Conservation (phyloP, 2,797 vertebrate species). For the Hoplostethus mediterraneus region DNA sequence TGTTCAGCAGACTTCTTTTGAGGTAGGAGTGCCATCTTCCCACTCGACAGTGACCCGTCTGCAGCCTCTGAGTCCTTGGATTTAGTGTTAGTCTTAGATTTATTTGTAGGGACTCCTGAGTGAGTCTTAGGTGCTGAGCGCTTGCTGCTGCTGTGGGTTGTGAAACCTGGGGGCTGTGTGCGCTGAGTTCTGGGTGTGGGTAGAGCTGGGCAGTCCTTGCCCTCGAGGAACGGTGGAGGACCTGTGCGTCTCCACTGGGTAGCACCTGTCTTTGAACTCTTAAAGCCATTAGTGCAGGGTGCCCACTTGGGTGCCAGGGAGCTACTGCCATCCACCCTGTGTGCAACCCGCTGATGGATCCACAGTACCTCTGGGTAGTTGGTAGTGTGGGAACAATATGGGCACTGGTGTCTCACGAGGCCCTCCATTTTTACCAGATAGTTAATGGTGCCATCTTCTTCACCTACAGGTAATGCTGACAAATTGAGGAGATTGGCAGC, state of each 20-base stretch:
- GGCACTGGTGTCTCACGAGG: constrained; percentile 90
- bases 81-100: constrained; percentile 57
- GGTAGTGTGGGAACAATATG: constrained; percentile 93
- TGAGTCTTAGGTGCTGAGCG: constrained; percentile 64
- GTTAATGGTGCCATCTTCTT: constrained; percentile 23
- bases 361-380: constrained; percentile 97
- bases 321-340: constrained; percentile 92
- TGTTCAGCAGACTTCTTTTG: constrained; percentile 71
- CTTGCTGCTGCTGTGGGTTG: constrained; percentile 55
- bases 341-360: constrained; percentile 96
- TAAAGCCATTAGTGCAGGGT: constrained; percentile 83
- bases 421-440: constrained; percentile 76
- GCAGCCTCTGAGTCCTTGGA: constrained; percentile 60
- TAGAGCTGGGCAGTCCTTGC: constrained; percentile 94
- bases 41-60: constrained; percentile 47
- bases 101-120: constrained; percentile 32
- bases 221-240: constrained; percentile 92
- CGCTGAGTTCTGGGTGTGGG: constrained; percentile 86
- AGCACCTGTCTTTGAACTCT: constrained; percentile 82
- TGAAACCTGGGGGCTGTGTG: constrained; percentile 86
- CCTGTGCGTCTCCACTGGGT: constrained; percentile 93
- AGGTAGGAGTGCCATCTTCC: constrained; percentile 57
- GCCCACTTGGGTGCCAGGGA: constrained; percentile 91
- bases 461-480: constrained; percentile 56
- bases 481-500: constrained; percentile 79